These are phyloP conservation scores for Parnassius mnemosyne DNA, from an alignment of 2,888 invertebrate species.

Conservation along the genomic window DNA sequence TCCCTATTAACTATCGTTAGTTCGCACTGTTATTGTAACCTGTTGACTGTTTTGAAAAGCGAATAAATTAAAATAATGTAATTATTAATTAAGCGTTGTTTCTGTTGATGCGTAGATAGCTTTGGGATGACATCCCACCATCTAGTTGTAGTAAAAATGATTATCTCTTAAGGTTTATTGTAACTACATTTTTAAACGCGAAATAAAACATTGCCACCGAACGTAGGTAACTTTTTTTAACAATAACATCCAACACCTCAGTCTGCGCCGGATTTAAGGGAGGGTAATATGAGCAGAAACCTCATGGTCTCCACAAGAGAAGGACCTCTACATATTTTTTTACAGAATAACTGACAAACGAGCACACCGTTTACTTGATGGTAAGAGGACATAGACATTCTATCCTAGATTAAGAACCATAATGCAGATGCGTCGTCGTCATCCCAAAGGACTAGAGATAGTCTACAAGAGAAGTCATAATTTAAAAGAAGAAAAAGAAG, in stretches of 20 bases:
- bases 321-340: too few relatives aligned
- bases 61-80: slow-evolving; percentile 10
- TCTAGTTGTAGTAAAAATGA: slow-evolving; percentile 54
- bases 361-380: too few relatives aligned
- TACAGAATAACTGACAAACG: not conserved
- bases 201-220: slow-evolving; percentile 64
- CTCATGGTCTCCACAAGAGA: too few relatives aligned
- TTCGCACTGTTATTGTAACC: slow-evolving; percentile 6
- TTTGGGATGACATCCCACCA: slow-evolving; percentile 56
- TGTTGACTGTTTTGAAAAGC: slow-evolving; percentile 4
- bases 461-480: too few relatives aligned
- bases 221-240: slow-evolving; percentile 32
- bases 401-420: too few relatives aligned
- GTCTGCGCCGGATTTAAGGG: too few relatives aligned
- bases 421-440: too few relatives aligned
- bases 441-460: too few relatives aligned
- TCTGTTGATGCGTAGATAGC: slow-evolving; percentile 51
- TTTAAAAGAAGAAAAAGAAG: too few relatives aligned
- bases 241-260: not conserved
- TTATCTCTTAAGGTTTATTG: slow-evolving; percentile 50
- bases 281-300: not conserved
- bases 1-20: not conserved
- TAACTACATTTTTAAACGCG: slow-evolving; percentile 63
- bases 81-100: slow-evolving; percentile 34
- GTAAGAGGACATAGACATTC: too few relatives aligned